phyloP scores from a whole-genome alignment of 2,888 invertebrate species.

The Lypha dubia region DNA sequence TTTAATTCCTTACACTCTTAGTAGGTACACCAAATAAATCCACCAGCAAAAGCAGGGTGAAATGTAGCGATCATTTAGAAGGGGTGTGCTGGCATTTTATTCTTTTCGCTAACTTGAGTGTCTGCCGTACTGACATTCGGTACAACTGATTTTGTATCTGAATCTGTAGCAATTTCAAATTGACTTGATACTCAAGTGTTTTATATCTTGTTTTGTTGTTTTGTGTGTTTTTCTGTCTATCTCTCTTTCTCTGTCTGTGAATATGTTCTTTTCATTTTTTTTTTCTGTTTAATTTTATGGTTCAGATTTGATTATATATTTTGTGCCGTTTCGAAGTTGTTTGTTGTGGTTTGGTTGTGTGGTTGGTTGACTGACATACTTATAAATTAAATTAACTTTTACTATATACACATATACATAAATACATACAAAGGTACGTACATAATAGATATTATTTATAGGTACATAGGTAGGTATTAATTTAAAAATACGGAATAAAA shows the following conservation, averaged over 20 bases:
- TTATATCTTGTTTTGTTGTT: neutral
- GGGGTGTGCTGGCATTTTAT: neutral
- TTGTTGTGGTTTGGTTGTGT: too few species aligned
- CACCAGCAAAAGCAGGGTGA: neutral
- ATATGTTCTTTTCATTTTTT: neutral
- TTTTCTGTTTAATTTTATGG: constrained; percentile 16
- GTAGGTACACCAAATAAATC: neutral
- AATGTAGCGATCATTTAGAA: neutral
- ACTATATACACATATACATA: neutral
- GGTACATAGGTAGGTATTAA: neutral
- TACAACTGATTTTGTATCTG: neutral
- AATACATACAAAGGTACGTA: too few species aligned
- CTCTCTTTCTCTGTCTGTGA: neutral
- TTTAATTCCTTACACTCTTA: neutral
- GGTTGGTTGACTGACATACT: constrained; percentile 22
- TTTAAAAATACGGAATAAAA: too few species aligned
- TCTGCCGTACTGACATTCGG: too few species aligned
- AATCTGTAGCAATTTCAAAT: neutral
- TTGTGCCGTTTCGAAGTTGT: constrained; percentile 14
- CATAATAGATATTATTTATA: too few species aligned
- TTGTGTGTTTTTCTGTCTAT: neutral
- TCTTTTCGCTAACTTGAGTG: neutral
- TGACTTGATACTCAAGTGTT: neutral
- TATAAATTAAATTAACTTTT: constrained; percentile 16
- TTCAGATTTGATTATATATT: constrained; percentile 15